Evolutionary conservation across 37 sponge, comb jelly and placozoan species (phyloP).

Genomic region (Oopsacas minuta): DNA sequence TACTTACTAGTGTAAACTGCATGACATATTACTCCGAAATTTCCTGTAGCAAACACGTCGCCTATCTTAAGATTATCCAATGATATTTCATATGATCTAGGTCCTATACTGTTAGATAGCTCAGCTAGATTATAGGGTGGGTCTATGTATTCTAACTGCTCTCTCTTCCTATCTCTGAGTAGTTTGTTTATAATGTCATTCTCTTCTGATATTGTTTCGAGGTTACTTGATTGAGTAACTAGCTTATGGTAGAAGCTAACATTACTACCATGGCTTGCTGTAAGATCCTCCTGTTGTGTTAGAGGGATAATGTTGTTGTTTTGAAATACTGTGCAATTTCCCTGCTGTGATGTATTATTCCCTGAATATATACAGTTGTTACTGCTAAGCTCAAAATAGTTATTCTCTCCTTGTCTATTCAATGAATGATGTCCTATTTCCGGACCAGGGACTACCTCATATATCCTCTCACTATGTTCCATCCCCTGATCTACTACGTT

Average conservation of each 20-base stretch:
- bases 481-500: too few species aligned
- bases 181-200: neutral
- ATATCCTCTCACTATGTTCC: too few species aligned
- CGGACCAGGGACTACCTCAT: too few species aligned
- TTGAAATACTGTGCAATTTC: too few species aligned
- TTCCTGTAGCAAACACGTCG: neutral
- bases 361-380: too few species aligned
- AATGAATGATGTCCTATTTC: too few species aligned
- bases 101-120: neutral
- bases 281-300: too few species aligned
- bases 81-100: neutral
- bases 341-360: too few species aligned
- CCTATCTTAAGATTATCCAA: neutral
- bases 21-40: neutral
- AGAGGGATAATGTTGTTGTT: too few species aligned
- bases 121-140: neutral
- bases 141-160: neutral
- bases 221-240: neutral
- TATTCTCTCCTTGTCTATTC: too few species aligned
- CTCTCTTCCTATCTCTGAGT: neutral
- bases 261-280: too few species aligned
- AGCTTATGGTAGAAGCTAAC: neutral
- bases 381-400: too few species aligned
- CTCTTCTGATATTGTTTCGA: neutral
- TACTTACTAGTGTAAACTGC: neutral